Conservation (phyloP, 2,888 invertebrate species). For the Trilocha varians region DNA sequence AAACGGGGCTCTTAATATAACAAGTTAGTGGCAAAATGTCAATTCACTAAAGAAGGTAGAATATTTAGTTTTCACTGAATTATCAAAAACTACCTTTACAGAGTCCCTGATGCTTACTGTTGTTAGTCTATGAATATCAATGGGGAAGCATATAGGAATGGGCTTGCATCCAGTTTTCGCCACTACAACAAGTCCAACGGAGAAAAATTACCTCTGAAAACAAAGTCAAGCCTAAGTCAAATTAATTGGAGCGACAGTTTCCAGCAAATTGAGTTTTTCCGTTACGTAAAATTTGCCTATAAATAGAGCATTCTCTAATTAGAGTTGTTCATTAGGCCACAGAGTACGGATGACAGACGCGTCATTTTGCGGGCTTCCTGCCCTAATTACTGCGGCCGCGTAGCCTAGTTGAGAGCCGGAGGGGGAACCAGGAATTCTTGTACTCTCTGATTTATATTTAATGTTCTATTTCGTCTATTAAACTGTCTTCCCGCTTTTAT, state of each 20-base stretch:
- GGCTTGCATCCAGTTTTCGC: too few relatives aligned
- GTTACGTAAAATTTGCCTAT: not conserved
- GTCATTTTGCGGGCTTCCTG: slow-evolving; percentile 2
- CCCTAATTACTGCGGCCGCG: slow-evolving; percentile 10
- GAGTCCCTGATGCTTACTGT: too few relatives aligned
- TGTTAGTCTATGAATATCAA: too few relatives aligned
- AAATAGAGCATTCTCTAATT: not conserved
- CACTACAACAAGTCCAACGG: too few relatives aligned
- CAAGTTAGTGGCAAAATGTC: not conserved
- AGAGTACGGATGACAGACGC: not conserved
- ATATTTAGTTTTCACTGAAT: not conserved
- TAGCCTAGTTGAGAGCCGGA: not conserved
- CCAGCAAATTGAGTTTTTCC: not conserved
- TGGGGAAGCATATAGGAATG: too few relatives aligned
- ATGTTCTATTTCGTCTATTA: not conserved
- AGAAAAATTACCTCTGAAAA: too few relatives aligned
- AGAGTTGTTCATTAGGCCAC: not conserved
- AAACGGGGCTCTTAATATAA: not conserved
- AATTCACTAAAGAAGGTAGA: not conserved
- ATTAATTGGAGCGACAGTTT: too few relatives aligned
- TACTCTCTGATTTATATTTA: not conserved
- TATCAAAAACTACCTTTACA: too few relatives aligned
- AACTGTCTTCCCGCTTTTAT: not conserved
- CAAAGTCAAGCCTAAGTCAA: too few relatives aligned
- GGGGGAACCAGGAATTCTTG: not conserved